Base-by-base conservation (phyloP, 1,140 invertebrate species). In the Seison nebaliae region DNA sequence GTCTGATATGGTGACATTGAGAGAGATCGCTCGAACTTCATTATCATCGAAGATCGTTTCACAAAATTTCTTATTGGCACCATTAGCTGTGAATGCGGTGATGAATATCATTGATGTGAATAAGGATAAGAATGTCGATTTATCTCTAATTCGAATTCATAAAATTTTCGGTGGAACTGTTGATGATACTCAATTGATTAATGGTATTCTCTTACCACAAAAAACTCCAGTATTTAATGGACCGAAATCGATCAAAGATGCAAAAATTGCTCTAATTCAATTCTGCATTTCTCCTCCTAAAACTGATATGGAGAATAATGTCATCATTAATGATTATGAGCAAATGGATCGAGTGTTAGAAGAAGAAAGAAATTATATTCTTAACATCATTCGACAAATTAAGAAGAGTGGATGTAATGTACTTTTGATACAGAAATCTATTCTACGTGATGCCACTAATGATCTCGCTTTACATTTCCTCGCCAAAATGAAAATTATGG, bases 271-370 rank as follows among this genome's bases (percentile, higher is more conserved):
- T 44, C 68, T 98, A 0, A 96, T 98, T 47, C 91, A 98, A 55
- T 98, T 98, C 55, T 96, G 91, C 56, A 84, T 98, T 56, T 96
- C 88, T 28, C 81, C 91, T 38, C 91, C 91, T 6, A 98, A 98
- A 64, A 94, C 91, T 42, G 86, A 98, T 66, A 96, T 98, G 84
- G 88, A 98, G 53, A 84, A 93, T 60, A 64, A 67, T 49, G 80
- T 98, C 1, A 72, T 98, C 46, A 79, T 98, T 7, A 84, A 83
- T 0, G 91, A 98, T 56, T 98, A 98, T 53, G 70, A 84, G 26
- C 83, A 88, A 41, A 98, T 98, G 88, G 91, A 98, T 60, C 68
- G 88, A 41, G 79, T 96, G 1, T 53, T 98, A n/a, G 76, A 86
- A 53, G 91, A 98, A 61, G 91, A 98, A 60, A 69, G 91, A 35